A percentile compares a stretch with the other conserved stretches of the same genome.
These are phyloP conservation scores for Tupiocoris notatus DNA, from an alignment of 2,888 invertebrate species.

Conservation along the genomic window DNA sequence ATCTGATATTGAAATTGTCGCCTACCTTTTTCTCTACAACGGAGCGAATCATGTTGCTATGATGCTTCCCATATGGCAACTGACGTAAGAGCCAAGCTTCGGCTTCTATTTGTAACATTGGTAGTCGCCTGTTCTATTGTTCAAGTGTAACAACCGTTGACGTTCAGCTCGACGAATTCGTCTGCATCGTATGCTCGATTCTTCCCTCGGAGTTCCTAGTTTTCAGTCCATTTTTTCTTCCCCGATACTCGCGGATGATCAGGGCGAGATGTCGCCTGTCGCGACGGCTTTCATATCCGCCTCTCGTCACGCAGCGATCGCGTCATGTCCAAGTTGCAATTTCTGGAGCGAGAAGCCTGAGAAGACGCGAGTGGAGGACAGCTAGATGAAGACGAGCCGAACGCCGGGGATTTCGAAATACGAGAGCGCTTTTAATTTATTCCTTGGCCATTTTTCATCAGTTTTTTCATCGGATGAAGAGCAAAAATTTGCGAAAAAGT, in stretches of 20 bases:
- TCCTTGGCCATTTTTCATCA: no score
- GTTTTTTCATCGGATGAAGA: no score
- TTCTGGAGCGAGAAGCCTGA: background rate
- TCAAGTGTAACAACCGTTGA: conserved; percentile 22
- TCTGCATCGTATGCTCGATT: background rate
- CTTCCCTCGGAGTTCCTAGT: conserved; percentile 11
- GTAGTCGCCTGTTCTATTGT: conserved; percentile 8
- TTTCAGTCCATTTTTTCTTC: conserved; percentile 27
- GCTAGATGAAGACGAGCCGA: no score
- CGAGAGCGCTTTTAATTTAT: no score
- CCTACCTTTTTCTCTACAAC: conserved; percentile 11
- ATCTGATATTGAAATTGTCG: background rate
- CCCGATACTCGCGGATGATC: background rate
- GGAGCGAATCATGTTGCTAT: conserved; percentile 11
- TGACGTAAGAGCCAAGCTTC: conserved; percentile 15
- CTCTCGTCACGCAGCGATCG: background rate
- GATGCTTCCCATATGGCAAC: conserved; percentile 15
- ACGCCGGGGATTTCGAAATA: no score
- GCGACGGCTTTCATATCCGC: background rate
- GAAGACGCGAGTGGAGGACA: no score
- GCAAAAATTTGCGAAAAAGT: no score
- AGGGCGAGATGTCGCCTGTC: background rate
- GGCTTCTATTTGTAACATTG: conserved; percentile 29
- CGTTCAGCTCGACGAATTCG: background rate
- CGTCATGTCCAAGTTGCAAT: background rate